Conservation (phyloP, 2,113 vertebrate genomes). For the Sebastes schlegelii region DNA sequence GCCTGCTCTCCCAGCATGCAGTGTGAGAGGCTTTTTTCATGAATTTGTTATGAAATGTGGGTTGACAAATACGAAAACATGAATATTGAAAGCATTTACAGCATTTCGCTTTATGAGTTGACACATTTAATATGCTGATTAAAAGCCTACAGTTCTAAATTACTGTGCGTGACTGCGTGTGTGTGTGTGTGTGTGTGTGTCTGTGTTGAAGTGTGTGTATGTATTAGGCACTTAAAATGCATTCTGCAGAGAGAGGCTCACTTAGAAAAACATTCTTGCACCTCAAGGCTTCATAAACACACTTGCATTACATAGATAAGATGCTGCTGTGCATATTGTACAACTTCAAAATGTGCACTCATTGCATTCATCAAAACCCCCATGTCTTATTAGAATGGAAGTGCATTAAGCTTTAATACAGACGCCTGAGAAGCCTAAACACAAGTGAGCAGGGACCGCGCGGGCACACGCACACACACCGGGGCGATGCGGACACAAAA, state of each 20-base stretch:
- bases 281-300: conserved; percentile 76
- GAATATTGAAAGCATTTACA: conserved; percentile 85
- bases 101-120: conserved; percentile 82
- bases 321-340: conserved; percentile 65
- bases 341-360: conserved; percentile 69
- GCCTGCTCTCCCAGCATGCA: conserved; percentile 68
- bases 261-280: conserved; percentile 69
- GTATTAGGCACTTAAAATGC: conserved; percentile 62
- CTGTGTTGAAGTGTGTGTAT: conserved; percentile 26
- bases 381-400: conserved; percentile 69
- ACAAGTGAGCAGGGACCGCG: conserved; percentile 37
- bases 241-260: conserved; percentile 63
- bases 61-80: conserved; percentile 88
- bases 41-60: conserved; percentile 85
- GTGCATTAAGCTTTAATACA: conserved; percentile 79
- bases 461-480: conserved; percentile 38
- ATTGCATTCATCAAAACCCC: conserved; percentile 69
- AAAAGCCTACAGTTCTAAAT: conserved; percentile 81
- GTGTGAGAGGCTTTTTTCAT: conserved; percentile 84
- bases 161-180: conserved; percentile 42
- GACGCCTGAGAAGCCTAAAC: conserved; percentile 60
- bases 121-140: conserved; percentile 86
- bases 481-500: conserved; percentile 48
- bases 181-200: neutral
- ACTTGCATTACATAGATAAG: conserved; percentile 75